Evolutionary conservation across 2,113 vertebrate genomes (phyloP).

Genomic region (Oreotrochilus melanogaster): DNA sequence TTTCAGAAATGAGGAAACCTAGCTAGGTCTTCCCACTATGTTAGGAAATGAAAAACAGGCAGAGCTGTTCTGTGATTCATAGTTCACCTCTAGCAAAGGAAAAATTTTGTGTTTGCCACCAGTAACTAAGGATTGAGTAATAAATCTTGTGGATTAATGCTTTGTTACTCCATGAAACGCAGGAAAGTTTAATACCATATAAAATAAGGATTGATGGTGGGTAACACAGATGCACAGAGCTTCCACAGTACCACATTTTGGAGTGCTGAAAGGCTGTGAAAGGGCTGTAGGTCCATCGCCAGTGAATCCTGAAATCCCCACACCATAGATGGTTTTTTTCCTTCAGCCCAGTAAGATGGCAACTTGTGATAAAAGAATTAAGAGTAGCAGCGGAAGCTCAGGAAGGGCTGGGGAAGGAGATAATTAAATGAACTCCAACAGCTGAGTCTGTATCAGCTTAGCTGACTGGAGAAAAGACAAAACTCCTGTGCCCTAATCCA

Average conservation of each 20-base stretch:
- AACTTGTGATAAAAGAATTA: constrained; percentile 53
- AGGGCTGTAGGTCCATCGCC: constrained; percentile 77
- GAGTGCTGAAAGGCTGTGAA: constrained; percentile 33
- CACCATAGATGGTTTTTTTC: constrained; percentile 61
- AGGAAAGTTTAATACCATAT: neutral
- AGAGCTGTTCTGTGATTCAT: neutral
- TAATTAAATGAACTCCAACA: accelerated
- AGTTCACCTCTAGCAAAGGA: neutral
- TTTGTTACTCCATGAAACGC: neutral
- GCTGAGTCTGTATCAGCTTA: neutral
- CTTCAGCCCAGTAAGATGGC: constrained; percentile 63
- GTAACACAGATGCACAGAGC: neutral
- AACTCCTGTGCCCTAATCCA: neutral
- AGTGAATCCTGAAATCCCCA: constrained; percentile 82
- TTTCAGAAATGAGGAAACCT: neutral
- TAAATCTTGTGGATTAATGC: neutral
- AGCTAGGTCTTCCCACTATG: neutral
- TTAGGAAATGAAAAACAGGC: neutral
- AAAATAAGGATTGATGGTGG: neutral
- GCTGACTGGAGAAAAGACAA: neutral
- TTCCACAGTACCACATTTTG: constrained; percentile 55
- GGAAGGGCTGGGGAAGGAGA: neutral
- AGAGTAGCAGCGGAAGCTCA: constrained; percentile 77
- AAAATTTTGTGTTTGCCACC: neutral
- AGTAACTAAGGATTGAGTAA: neutral